Conservation (phyloP, 2,888 invertebrate species). For the Frankliniella fusca region DNA sequence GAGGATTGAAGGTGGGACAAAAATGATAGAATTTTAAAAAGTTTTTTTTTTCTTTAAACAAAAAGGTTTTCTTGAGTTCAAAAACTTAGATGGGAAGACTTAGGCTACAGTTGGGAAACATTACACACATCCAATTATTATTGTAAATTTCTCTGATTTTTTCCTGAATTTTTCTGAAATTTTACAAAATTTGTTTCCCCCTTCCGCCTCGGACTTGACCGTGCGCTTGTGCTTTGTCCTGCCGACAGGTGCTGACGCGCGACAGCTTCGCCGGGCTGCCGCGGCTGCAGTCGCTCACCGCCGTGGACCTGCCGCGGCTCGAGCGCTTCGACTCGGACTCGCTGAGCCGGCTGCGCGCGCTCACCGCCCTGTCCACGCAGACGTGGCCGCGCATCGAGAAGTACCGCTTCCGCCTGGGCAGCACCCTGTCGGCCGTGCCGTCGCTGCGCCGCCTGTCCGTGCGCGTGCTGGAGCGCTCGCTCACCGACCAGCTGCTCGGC, state of each 20-base stretch:
- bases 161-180: no score
- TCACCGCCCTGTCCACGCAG: conserved; percentile 67
- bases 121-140: no score
- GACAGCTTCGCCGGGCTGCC: conserved; percentile 68
- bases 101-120: no score
- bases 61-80: no score
- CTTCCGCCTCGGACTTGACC: background rate
- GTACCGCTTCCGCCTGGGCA: conserved; percentile 62
- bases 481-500: conserved; percentile 72
- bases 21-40: no score
- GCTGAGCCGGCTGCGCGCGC: conserved; percentile 64
- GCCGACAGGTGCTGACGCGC: conserved; percentile 59
- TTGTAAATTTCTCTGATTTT: no score
- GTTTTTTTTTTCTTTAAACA: no score
- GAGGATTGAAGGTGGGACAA: no score
- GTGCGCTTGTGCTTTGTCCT: conserved; percentile 28
- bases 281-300: conserved; percentile 68
- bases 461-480: conserved; percentile 66
- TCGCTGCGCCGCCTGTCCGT: conserved; percentile 71
- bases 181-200: no score
- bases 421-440: conserved; percentile 66
- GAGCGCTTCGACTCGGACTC: conserved; percentile 71
- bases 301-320: conserved; percentile 68
- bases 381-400: conserved; percentile 71
- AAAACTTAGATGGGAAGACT: no score